These are phyloP conservation scores for Neoaliturus tenellus DNA, from an alignment of 2,888 invertebrate species.

Conservation along the genomic window DNA sequence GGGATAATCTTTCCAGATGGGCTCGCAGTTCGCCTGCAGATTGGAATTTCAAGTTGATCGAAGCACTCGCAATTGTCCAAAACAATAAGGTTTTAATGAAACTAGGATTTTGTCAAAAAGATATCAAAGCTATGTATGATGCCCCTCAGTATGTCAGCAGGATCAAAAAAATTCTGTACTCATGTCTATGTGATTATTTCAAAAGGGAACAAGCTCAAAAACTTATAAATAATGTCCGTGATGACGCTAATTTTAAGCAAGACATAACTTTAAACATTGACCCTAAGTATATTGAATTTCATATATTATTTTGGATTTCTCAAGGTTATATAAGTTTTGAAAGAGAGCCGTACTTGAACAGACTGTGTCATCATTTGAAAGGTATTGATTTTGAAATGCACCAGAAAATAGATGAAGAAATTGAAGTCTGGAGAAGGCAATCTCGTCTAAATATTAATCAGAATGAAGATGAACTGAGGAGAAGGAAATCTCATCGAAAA, in stretches of 20 bases:
- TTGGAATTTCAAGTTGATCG: not conserved
- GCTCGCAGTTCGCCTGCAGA: not conserved
- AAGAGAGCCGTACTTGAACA: not conserved
- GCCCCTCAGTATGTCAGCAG: not conserved
- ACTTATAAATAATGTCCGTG: not conserved
- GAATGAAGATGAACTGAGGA: not conserved
- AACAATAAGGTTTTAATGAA: not conserved
- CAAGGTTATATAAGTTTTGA: not conserved
- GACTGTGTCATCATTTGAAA: not conserved
- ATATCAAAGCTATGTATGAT: not conserved
- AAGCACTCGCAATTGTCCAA: slow-evolving; percentile 4
- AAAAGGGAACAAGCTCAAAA: not conserved
- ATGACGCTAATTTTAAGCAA: not conserved
- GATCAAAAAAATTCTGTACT: not conserved
- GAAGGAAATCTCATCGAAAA: not conserved
- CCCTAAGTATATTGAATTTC: not conserved
- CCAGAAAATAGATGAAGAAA: not conserved
- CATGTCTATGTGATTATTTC: not conserved
- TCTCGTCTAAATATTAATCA: not conserved
- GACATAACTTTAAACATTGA: not conserved
- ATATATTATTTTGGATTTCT: slow-evolving; percentile 11
- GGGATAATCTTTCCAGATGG: not conserved
- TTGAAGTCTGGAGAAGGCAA: not conserved
- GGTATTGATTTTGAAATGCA: not conserved
- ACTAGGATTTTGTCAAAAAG: not conserved